phyloP scores from a whole-genome alignment of 2,113 vertebrate genomes.

The Laticauda laticaudata region DNA sequence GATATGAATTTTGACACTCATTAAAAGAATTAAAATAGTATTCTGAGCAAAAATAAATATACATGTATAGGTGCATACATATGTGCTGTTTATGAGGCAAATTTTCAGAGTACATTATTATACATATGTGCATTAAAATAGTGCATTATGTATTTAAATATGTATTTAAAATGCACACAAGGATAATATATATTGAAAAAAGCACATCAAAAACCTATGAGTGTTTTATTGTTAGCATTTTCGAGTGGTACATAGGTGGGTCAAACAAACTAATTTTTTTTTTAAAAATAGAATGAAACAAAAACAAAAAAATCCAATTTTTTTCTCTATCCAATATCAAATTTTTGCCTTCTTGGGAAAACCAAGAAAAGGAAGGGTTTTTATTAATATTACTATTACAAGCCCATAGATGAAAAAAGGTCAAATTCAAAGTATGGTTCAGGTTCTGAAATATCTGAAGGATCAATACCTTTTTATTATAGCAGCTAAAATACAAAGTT shows the following conservation, averaged over 20 bases:
- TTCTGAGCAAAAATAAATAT: neutral
- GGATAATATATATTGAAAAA: neutral
- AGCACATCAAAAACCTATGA: neutral
- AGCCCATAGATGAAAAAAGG: neutral
- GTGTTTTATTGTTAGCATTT: neutral
- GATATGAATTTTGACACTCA: neutral
- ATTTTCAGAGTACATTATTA: neutral
- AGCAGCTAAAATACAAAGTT: neutral
- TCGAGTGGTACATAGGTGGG: neutral
- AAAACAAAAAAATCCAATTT: neutral
- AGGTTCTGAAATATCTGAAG: neutral
- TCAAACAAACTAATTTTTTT: neutral
- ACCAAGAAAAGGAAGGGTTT: neutral
- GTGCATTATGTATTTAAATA: neutral
- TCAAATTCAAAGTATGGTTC: neutral
- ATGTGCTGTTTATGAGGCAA: neutral
- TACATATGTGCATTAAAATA: neutral
- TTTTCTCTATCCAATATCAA: neutral
- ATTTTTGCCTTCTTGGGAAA: neutral
- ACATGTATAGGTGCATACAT: neutral
- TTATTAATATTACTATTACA: neutral
- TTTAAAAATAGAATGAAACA: neutral
- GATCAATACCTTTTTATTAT: neutral
- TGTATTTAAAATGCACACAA: neutral
- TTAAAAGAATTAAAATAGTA: neutral